Base-by-base conservation (phyloP, 2,888 invertebrate species). In the Torymus auratus region DNA sequence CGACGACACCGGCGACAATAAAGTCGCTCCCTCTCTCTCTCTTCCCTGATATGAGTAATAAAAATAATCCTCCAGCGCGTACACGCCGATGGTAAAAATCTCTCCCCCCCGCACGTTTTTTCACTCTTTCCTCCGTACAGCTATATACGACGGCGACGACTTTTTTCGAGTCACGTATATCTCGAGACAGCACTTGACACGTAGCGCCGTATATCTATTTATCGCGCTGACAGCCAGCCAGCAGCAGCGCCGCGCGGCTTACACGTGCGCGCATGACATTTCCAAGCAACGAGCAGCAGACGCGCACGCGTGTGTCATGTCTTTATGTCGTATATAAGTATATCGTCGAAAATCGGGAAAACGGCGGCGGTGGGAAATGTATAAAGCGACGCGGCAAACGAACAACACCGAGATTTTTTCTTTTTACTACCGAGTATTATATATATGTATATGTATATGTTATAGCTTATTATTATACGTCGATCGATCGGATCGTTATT, bases 101-200 rank as follows among this genome's bases (percentile, higher is more conserved):
- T 17, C 23, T 53, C 55, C 17, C 28, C 28, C 12, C 0, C n/a
- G 12, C 10, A 28, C 17, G 15, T 58, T 74, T 74, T 74, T 74
- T 74, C 41, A 41, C 56, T 67, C 28, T 28, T 28, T 28, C 28
- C 28, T 28, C 7, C 28, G n/a, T n/a, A 20, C 20, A 28, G 28
- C 28, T 28, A 28, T 28, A 28, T 2, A 2, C 28, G 28, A 28
- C 28, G 28, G 7, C 28, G 28, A 28, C 7, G 28, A 78, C 14
- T 82, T 81, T 84, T 83, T 75, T 75, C 83, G 79, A 82, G 82
- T 82, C 85, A 85, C 85, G 83, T 84, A 82, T 75, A 77, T 56
- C 68, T 75, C 82, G 75, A 81, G 81, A 75, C n/a, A 64, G 76
- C 81, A 82, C 82, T 83, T 82, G 83, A 81, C 84, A 83, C 82